A percentile compares a stretch with the other conserved stretches of the same genome.
These are phyloP conservation scores for Saturnia japonica DNA, from an alignment of 2,888 invertebrate genomes.

Conservation along the genomic window DNA sequence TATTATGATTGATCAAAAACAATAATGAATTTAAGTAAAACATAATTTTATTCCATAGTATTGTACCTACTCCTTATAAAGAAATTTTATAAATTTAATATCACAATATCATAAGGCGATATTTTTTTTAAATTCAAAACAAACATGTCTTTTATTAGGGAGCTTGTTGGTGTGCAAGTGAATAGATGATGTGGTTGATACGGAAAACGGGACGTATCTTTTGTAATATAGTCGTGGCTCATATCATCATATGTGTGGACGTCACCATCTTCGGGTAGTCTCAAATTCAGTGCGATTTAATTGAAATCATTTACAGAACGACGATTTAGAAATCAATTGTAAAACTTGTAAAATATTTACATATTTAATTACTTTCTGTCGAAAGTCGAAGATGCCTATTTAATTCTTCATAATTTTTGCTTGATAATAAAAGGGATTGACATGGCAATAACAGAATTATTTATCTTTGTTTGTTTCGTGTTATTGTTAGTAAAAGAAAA, in stretches of 20 bases:
- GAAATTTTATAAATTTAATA: not conserved
- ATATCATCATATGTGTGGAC: not conserved
- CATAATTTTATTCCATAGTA: no score
- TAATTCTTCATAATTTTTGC: not conserved
- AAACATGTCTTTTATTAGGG: not conserved
- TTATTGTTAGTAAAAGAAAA: not conserved
- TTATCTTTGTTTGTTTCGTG: not conserved
- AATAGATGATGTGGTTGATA: not conserved
- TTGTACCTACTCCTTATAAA: not conserved
- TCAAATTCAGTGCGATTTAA: not conserved
- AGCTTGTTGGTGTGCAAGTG: not conserved
- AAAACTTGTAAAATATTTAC: not conserved
- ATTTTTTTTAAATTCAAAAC: not conserved
- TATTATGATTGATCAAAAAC: no score
- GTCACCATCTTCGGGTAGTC: not conserved
- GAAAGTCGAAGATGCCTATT: not conserved
- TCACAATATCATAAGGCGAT: not conserved
- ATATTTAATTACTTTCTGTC: not conserved
- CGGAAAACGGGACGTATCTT: not conserved
- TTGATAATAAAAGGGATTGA: not conserved
- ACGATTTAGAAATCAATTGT: not conserved
- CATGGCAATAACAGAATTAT: not conserved
- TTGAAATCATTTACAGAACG: not conserved
- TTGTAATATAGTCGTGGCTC: not conserved
- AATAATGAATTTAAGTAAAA: no score